Evolutionary conservation across 2,888 invertebrate species (phyloP), one percentile per base, ranked within the genome.

Genomic region (Neoscelio sp.): DNA sequence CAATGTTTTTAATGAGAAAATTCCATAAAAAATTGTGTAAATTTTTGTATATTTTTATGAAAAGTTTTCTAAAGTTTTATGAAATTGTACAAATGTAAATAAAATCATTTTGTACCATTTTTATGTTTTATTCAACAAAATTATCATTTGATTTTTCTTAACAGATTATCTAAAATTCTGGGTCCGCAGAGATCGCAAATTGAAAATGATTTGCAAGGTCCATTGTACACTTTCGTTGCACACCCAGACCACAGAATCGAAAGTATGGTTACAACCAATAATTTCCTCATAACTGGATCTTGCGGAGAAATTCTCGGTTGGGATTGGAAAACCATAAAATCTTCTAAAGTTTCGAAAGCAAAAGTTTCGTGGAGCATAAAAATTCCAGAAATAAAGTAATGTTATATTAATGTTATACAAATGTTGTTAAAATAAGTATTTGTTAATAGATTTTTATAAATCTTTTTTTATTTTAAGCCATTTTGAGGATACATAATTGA

Each of bases 251-350:
- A 92, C 50, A 94, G 95, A 87, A 92, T 96, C 44, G 94, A 94
- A 87, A 94, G 95, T 87, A 91, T 96, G 84, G 90, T 92, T 0
- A 92, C 93, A 1, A 94, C 94, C 0, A 93, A 94, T 0, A 92
- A 93, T 82, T 95, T 94, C 87, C 91, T 96, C 1, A 91, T 96
- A 28, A 93, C 94, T 56, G 97, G 97, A 44, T 93, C 95, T 2
- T 93, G 94, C 44, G 96, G 96, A 28, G 93, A 95, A 86, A 95
- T 98, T 50, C 92, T 92, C 76, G 97, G 95, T 1, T 95, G 94
- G 93, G 93, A 94, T 56, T 96, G 96, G 95, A 95, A 95, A 89
- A 91, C 92, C 30, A 91, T 95, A 4, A 92, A 93, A 52, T 92
- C 93, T 0, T 92, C 91, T 82, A 94, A 93, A 84, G 89, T 93